Percentiles rank a stretch among this genome's conserved stretches.
These are phyloP conservation scores for Tichodroma muraria DNA, from an alignment of 2,113 vertebrate species.

Conservation along the genomic window DNA sequence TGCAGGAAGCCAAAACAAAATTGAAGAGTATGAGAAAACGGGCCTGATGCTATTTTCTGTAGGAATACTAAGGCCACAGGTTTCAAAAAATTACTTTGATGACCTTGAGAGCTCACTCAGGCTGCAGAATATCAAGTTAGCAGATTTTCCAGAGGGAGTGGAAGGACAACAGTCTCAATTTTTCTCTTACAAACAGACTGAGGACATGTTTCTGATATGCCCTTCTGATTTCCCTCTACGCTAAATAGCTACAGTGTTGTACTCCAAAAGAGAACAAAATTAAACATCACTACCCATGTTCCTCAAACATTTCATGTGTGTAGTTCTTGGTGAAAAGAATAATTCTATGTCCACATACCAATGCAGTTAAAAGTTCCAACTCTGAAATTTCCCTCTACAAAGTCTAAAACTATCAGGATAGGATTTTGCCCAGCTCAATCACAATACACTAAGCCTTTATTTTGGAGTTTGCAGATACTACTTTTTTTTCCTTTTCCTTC, in stretches of 20 bases:
- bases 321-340: background rate
- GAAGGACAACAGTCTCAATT: background rate
- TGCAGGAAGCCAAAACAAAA: conserved; percentile 67
- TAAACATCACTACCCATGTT: background rate
- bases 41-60: conserved; percentile 30
- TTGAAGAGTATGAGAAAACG: conserved; percentile 55
- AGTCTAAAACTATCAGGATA: background rate
- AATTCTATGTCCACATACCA: background rate
- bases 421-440: background rate
- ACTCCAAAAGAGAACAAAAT: background rate
- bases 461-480: background rate
- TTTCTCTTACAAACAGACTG: conserved; percentile 5
- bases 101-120: conserved; percentile 39
- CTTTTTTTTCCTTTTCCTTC: background rate
- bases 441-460: background rate
- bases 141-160: background rate
- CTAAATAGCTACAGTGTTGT: background rate
- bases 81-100: conserved; percentile 23
- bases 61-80: conserved; percentile 15
- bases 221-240: background rate
- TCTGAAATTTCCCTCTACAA: background rate
- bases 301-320: background rate
- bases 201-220: background rate
- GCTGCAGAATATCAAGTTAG: background rate
- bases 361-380: background rate